Percentiles rank a stretch among this genome's conserved stretches.
phyloP scores from a whole-genome alignment of 1,140 invertebrate species.

The Nixonia krombeini region DNA sequence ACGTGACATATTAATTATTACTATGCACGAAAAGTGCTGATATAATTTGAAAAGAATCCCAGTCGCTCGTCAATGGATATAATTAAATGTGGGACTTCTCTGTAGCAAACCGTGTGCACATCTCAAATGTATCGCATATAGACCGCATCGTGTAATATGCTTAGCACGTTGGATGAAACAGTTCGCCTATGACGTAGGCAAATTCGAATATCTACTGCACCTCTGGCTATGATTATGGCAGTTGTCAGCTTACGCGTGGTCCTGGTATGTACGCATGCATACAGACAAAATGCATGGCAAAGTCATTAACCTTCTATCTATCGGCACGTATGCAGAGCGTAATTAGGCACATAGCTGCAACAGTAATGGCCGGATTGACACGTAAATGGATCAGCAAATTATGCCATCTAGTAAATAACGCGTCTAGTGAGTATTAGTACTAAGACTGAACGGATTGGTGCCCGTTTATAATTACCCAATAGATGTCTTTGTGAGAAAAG shows the following conservation, averaged over 20 bases:
- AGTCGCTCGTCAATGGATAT: constrained; percentile 16
- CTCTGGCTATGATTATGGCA: constrained; percentile 46
- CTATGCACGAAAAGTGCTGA: no score
- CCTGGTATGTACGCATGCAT: constrained; percentile 20
- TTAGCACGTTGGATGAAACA: constrained; percentile 30
- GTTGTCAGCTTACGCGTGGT: constrained; percentile 45
- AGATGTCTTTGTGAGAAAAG: no score
- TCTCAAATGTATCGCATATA: constrained; percentile 46
- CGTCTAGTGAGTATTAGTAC: constrained; percentile 27
- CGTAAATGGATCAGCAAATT: constrained; percentile 62
- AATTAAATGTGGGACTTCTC: constrained; percentile 27
- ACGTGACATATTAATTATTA: no score
- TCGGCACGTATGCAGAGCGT: constrained; percentile 28
- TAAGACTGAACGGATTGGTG: constrained; percentile 12
- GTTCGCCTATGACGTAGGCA: constrained; percentile 32
- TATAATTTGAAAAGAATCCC: no score
- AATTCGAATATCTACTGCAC: constrained; percentile 21
- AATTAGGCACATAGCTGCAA: constrained; percentile 50
- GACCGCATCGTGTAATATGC: constrained; percentile 33
- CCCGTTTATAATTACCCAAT: constrained; percentile 18
- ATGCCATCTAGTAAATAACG: constrained; percentile 57
- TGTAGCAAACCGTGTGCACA: not conserved
- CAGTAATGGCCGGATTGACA: constrained; percentile 59
- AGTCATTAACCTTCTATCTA: constrained; percentile 55
- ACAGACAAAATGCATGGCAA: constrained; percentile 57